Evolutionary conservation across 2,888 invertebrate species (phyloP).

Genomic region (Tenodera sinensis): DNA sequence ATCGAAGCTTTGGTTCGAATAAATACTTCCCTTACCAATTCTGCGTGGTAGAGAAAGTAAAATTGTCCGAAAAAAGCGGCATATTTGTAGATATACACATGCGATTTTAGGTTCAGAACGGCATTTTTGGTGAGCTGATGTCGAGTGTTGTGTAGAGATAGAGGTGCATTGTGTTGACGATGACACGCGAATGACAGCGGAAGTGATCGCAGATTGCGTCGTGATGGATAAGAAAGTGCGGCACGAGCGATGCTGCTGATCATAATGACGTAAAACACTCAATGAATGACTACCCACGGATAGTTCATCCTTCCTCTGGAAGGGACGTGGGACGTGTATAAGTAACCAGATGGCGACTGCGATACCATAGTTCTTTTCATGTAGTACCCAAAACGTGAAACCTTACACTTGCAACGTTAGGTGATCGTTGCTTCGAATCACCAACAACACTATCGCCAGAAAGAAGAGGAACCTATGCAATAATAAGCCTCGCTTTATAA

Average conservation of each 20-base stretch:
- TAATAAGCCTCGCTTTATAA: no score
- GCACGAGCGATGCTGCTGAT: background rate
- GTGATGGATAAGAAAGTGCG: background rate
- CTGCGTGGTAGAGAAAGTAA: no score
- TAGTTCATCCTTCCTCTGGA: background rate
- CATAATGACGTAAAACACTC: background rate
- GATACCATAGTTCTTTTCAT: background rate
- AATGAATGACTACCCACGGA: background rate
- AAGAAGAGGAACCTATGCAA: no score
- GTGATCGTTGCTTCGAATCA: no score
- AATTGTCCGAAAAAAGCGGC: no score
- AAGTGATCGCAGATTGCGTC: background rate
- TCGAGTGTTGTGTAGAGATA: no score
- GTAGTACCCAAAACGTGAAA: background rate
- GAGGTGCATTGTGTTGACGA: no score
- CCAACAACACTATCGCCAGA: background rate
- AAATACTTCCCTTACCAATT: no score
- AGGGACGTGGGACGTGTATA: background rate
- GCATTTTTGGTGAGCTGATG: no score
- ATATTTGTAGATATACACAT: no score
- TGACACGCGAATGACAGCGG: background rate
- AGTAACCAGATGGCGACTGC: background rate
- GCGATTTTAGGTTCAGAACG: no score
- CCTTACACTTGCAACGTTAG: background rate
- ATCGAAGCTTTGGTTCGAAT: no score